phyloP scores from a whole-genome alignment of 2,113 vertebrate genomes.

The Anseranas semipalmata region DNA sequence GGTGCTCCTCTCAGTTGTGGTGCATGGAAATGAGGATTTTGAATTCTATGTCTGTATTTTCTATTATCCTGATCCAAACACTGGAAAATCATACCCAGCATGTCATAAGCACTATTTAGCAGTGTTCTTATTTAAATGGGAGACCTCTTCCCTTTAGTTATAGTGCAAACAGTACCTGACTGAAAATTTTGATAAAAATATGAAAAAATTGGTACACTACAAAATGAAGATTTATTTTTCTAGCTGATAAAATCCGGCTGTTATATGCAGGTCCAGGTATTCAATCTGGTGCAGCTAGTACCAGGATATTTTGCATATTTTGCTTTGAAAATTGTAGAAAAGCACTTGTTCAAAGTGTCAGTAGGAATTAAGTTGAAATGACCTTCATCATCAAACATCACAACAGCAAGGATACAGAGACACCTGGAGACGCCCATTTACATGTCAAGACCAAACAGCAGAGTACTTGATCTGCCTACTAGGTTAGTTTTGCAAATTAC shows the following conservation, averaged over 20 bases:
- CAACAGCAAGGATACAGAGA: background rate
- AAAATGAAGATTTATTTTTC: background rate
- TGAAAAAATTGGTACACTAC: background rate
- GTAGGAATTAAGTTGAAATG: background rate
- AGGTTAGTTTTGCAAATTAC: background rate
- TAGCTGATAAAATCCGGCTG: background rate
- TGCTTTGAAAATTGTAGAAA: background rate
- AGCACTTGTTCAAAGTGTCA: background rate
- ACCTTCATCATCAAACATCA: background rate
- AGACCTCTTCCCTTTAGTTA: background rate
- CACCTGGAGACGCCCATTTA: background rate
- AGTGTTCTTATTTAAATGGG: background rate
- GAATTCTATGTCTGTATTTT: background rate
- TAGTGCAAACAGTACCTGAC: background rate
- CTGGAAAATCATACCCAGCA: background rate
- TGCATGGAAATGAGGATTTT: background rate
- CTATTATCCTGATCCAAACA: background rate
- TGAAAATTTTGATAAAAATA: background rate
- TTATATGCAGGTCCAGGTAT: background rate
- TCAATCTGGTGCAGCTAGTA: background rate
- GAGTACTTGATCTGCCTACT: background rate
- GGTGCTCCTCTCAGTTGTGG: fast-evolving
- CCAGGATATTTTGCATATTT: background rate
- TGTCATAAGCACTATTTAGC: background rate
- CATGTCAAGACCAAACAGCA: background rate